phyloP scores from a whole-genome alignment of 1,140 invertebrate species.

The Drosophila novamexicana region DNA sequence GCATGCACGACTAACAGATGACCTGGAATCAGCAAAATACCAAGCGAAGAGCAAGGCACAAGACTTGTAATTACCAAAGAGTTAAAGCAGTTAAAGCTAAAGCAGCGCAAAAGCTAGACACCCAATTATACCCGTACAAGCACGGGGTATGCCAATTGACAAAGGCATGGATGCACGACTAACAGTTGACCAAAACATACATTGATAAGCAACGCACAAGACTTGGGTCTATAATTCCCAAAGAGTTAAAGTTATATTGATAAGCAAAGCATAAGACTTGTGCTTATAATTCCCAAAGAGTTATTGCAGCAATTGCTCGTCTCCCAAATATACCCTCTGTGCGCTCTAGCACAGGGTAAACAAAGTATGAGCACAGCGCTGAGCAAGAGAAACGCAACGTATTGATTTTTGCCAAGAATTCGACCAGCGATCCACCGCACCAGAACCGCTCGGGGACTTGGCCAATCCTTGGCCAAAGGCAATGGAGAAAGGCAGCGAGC shows the following conservation, averaged over 20 bases:
- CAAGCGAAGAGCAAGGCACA: not conserved
- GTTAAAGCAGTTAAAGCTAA: no score
- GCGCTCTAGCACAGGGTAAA: constrained; percentile 9
- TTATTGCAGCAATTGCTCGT: no score
- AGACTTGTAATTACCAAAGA: no score
- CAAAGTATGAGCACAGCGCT: constrained; percentile 59
- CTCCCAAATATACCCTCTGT: not conserved
- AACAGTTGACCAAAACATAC: no score
- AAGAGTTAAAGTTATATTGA: no score
- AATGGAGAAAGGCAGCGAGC: constrained; percentile 45
- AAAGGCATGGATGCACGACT: no score
- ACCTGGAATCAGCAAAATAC: not conserved
- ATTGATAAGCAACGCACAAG: not conserved
- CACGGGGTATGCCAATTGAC: no score
- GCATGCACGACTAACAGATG: not conserved
- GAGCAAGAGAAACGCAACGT: constrained; percentile 23
- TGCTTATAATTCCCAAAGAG: no score
- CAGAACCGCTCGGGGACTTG: not conserved
- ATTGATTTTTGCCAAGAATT: constrained; percentile 65
- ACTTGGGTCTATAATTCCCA: no score
- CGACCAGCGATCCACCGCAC: not conserved
- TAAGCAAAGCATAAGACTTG: no score
- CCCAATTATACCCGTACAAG: no score
- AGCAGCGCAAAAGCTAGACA: no score
- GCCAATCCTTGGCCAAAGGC: not conserved